Percentiles rank a stretch among this genome's conserved stretches.
Conservation (phyloP, 1,140 invertebrate genomes). For the Schmidtea mediterranea region DNA sequence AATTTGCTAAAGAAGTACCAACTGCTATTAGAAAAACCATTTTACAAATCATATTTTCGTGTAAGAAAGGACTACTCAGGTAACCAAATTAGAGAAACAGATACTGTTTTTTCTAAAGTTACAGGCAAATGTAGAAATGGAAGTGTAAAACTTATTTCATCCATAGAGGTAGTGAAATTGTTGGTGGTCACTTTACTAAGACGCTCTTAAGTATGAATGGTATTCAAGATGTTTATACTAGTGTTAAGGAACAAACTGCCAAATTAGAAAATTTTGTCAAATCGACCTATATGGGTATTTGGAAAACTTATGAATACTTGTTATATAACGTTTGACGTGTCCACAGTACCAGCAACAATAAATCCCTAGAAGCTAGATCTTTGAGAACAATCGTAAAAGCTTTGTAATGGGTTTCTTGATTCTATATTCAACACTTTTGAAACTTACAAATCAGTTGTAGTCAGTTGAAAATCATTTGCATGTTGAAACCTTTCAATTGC, state of each 20-base stretch:
- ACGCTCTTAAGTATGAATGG: constrained; percentile 3
- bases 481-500: too few species aligned
- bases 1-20: constrained; percentile 1
- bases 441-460: too few species aligned
- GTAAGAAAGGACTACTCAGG: constrained; percentile 1
- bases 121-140: constrained; percentile 4
- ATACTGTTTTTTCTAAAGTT: not conserved
- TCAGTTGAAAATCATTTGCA: too few species aligned
- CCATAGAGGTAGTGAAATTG: not conserved
- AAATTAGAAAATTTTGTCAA: constrained; percentile 1
- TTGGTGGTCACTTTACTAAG: not conserved
- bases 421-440: too few species aligned
- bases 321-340: too few species aligned
- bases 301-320: too few species aligned
- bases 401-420: too few species aligned
- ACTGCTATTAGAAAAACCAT: not conserved
- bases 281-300: not conserved
- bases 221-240: not conserved
- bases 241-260: not conserved
- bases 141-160: not conserved
- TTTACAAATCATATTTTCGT: not conserved
- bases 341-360: too few species aligned
- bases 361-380: too few species aligned
- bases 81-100: not conserved
- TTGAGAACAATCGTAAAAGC: too few species aligned